These are phyloP conservation scores for Anoplolepis gracilipes DNA, from an alignment of 1,140 invertebrate genomes.

Conservation along the genomic window DNA sequence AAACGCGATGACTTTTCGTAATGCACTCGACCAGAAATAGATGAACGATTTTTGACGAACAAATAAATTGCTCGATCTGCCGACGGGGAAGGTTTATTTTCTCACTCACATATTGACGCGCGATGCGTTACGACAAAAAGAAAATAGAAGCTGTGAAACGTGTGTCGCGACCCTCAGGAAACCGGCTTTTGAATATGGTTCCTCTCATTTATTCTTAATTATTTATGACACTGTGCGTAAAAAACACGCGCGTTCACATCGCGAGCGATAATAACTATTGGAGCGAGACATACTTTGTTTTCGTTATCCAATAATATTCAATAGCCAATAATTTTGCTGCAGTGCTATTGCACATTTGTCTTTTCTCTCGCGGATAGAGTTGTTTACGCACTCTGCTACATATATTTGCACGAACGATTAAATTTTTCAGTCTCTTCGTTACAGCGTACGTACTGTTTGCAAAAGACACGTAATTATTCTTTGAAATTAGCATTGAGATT, in stretches of 20 bases:
- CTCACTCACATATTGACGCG: slow-evolving; percentile 21
- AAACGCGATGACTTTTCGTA: background rate
- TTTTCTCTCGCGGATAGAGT: background rate
- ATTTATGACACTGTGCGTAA: slow-evolving; percentile 7
- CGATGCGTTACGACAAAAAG: slow-evolving; percentile 12
- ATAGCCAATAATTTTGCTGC: slow-evolving; percentile 38
- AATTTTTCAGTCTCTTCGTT: slow-evolving; percentile 29
- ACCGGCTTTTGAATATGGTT: background rate
- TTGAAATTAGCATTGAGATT: background rate
- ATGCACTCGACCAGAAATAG: slow-evolving; percentile 43
- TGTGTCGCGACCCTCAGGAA: background rate
- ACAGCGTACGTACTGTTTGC: background rate
- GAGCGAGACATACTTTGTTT: slow-evolving; percentile 41
- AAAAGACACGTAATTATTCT: slow-evolving; percentile 14
- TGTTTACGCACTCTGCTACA: slow-evolving; percentile 18
- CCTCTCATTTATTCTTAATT: slow-evolving; percentile 52
- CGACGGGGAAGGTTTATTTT: slow-evolving; percentile 64
- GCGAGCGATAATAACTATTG: slow-evolving; percentile 32
- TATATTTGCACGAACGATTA: background rate
- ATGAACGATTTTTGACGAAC: slow-evolving; percentile 59
- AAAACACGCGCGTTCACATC: slow-evolving; percentile 13
- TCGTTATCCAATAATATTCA: slow-evolving; percentile 50
- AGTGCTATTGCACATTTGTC: slow-evolving; percentile 40
- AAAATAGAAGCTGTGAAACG: slow-evolving; percentile 15
- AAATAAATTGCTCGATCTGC: slow-evolving; percentile 63